Evolutionary conservation across 2,113 vertebrate species (phyloP), one percentile per base, ranked within the genome.

Genomic region (Tyto alba): DNA sequence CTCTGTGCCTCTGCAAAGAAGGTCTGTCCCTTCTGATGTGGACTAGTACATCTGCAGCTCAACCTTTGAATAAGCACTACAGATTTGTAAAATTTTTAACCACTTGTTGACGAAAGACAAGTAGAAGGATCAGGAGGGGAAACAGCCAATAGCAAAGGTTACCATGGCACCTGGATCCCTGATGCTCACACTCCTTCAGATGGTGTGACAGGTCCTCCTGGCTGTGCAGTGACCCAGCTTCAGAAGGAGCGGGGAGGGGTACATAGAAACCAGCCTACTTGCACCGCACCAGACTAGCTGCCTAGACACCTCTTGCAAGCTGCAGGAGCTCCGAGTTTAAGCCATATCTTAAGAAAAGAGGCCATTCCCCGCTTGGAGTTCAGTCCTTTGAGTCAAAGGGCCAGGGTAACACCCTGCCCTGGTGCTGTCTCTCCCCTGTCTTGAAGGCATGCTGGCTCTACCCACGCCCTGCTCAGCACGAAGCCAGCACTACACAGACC

Each of bases 391-490:
- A 69, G n/a, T 16, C 20, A 26, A 52, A 71, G 27, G 20, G n/a
- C 17, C 36, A 23, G 7, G 11, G 23, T 41, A 52, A 30, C 22
- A 32, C 43, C 52, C 62, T 71, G 29, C 34, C 32, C 36, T 5
- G 72, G 23, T 36, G 52, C 55, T 52, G 69, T 64, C 53, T 83
- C 57, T 68, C 63, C 68, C 53, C 43, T 47, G 27, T 43, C 67
- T 69, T 4, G 0, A 53, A 82, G 4, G 1, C 15, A 3, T 1
- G 48, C 52, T 57, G 71, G 45, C 52, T 59, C 19, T 38, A 57
- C 20, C 73, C 7, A 2, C 0, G 3, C 55, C 27, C 50, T 7
- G 53, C 80, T 78, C n/a, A 25, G 29, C 43, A 64, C 1, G 1
- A 23, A 50, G 50, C 1, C 26, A 50, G 45, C 1, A 0, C 25